Conservation (phyloP, 2,797 vertebrate genomes). For the Onychomys leucogaster region DNA sequence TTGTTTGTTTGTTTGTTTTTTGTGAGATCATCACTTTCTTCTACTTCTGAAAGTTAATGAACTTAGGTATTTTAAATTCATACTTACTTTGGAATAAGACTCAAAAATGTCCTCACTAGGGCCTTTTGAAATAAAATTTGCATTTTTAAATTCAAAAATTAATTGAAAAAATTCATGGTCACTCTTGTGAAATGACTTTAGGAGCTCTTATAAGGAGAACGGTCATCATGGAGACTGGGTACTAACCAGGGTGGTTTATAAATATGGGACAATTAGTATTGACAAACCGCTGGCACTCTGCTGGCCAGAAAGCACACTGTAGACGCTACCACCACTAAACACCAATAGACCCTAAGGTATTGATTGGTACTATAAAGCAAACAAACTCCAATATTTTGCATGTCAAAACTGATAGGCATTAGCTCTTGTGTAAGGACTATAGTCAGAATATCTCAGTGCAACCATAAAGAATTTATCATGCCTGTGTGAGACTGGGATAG, state of each 20-base stretch:
- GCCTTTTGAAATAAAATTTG: constrained; percentile 52
- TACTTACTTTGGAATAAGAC: background rate
- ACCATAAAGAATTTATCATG: background rate
- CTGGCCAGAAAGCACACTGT: background rate
- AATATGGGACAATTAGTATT: constrained; percentile 9
- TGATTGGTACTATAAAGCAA: background rate
- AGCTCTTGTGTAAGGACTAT: background rate
- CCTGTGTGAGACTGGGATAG: background rate
- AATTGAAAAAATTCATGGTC: background rate
- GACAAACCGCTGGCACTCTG: background rate
- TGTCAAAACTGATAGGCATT: background rate
- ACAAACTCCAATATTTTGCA: constrained; percentile 14
- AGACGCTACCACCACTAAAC: background rate
- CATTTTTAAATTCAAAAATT: constrained; percentile 45
- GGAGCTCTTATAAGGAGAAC: background rate
- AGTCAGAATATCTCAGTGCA: background rate
- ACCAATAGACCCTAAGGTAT: constrained; percentile 14
- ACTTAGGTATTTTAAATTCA: constrained; percentile 32
- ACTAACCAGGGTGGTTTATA: background rate
- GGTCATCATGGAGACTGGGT: background rate
- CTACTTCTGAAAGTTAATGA: constrained; percentile 54
- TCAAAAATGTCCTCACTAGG: background rate
- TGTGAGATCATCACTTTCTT: constrained; percentile 35
- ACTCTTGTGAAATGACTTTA: background rate
- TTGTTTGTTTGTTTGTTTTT: no score